Evolutionary conservation across 2,888 invertebrate species (phyloP), one percentile per base, ranked within the genome.

Genomic region (Mythimna pallens): DNA sequence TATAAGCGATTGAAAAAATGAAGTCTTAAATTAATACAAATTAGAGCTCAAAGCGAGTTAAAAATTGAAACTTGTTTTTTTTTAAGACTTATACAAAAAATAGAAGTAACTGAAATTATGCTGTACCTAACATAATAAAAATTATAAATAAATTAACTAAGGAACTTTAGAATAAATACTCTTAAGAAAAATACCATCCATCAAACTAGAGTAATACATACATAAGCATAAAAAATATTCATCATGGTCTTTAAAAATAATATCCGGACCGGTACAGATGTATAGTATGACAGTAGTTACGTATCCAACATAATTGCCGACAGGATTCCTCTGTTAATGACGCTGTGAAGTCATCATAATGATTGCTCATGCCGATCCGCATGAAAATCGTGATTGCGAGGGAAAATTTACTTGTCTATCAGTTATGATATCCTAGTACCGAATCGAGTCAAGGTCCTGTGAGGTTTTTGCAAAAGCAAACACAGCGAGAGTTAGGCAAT

Each of bases 321-420:
- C 75, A 82, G 87, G 77, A 86, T 85, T 84, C 80, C 66, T 70
- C 40, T 63, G 71, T 83, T 87, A 87, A 87, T 86, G 75, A 75
- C 76, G 76, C 79, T 86, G 89, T 94, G 94, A 94, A 92, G 90
- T 95, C 94, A 95, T 93, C 92, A 63, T 91, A 90, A 92, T 93
- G 87, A 92, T 86, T 86, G 88, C 77, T 91, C 90, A 89, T 88
- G 88, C 86, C 86, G 65, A 74, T 50, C 66, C 86, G 91, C 91
- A 90, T 92, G 90, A 88, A 92, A 94, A 92, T 95, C 95, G 95
- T 95, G 95, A 95, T 91, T 86, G 66, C 86, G 78, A 84, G 80
- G 91, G 92, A 90, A 93, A 92, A 92, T 90, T 91, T 88, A 89
- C 86, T 89, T 89, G 90, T 79, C 73, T 87, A 87, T 88, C 86